phyloP scores from a whole-genome alignment of 2,113 vertebrate genomes.

The Ranitomeya imitator region DNA sequence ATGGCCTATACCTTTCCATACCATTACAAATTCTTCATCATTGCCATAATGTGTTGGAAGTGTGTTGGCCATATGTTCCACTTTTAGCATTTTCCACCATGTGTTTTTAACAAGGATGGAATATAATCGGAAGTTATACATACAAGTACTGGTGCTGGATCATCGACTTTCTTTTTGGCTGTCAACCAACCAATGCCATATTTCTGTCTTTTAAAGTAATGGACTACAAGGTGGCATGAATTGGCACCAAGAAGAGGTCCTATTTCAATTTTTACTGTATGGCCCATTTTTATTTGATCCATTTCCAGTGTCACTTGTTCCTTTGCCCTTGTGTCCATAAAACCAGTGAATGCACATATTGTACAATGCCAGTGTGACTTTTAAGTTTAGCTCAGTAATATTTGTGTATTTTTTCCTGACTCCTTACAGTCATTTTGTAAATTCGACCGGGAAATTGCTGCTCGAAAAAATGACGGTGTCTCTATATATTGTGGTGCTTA shows the following conservation, averaged over 20 bases:
- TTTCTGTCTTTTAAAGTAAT: not conserved
- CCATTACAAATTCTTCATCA: too few relatives aligned
- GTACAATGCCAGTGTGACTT: not conserved
- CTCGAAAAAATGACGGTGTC: not conserved
- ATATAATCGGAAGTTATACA: too few relatives aligned
- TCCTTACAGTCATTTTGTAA: not conserved
- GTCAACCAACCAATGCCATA: not conserved
- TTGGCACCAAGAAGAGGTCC: not conserved
- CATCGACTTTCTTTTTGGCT: too few relatives aligned
- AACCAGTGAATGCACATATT: not conserved
- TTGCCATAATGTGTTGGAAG: too few relatives aligned
- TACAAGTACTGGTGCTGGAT: too few relatives aligned
- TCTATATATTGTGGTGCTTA: not conserved
- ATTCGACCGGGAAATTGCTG: not conserved
- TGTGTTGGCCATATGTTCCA: too few relatives aligned
- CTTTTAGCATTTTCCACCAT: too few relatives aligned
- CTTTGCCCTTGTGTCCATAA: not conserved
- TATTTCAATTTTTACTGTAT: not conserved
- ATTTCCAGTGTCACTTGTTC: not conserved
- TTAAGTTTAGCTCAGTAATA: not conserved
- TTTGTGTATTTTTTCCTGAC: not conserved
- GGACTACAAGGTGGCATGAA: too few relatives aligned
- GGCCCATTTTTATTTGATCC: not conserved
- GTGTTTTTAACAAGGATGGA: too few relatives aligned
- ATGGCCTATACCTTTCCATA: too few relatives aligned